These are phyloP conservation scores for Trematomus loennbergii DNA, from an alignment of 2,113 vertebrate genomes.

Conservation along the genomic window DNA sequence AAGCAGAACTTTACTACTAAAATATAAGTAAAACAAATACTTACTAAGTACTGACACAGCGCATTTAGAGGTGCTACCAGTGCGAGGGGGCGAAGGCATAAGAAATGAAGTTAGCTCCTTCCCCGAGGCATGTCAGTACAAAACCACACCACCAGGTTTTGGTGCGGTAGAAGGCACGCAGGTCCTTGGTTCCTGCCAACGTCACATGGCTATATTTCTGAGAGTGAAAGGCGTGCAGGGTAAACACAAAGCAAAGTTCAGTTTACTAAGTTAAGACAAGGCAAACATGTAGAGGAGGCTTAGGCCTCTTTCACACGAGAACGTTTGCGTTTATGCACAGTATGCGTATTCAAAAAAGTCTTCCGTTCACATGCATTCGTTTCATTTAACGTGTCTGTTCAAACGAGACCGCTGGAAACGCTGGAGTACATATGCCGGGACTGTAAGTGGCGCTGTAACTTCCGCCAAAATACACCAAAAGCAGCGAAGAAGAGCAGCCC, in stretches of 20 bases:
- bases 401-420: too few relatives aligned
- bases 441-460: too few relatives aligned
- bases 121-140: conserved; percentile 89
- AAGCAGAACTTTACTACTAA: neutral
- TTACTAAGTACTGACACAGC: conserved; percentile 92
- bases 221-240: neutral
- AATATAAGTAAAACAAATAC: conserved; percentile 31
- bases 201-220: conserved; percentile 95
- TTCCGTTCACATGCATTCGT: too few relatives aligned
- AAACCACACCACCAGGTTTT: conserved; percentile 97
- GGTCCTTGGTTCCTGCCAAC: conserved; percentile 90
- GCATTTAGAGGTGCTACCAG: conserved; percentile 92
- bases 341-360: too few relatives aligned
- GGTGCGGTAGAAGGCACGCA: conserved; percentile 90
- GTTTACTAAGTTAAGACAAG: neutral
- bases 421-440: too few relatives aligned
- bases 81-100: conserved; percentile 93
- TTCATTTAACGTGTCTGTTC: too few relatives aligned
- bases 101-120: conserved; percentile 91
- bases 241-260: neutral
- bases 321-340: too few relatives aligned
- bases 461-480: too few relatives aligned
- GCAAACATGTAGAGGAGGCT: neutral
- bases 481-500: too few relatives aligned
- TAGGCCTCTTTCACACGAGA: too few relatives aligned